These are phyloP conservation scores for Petrolisthes manimaculis DNA, from an alignment of 2,888 invertebrate genomes.

Conservation along the genomic window DNA sequence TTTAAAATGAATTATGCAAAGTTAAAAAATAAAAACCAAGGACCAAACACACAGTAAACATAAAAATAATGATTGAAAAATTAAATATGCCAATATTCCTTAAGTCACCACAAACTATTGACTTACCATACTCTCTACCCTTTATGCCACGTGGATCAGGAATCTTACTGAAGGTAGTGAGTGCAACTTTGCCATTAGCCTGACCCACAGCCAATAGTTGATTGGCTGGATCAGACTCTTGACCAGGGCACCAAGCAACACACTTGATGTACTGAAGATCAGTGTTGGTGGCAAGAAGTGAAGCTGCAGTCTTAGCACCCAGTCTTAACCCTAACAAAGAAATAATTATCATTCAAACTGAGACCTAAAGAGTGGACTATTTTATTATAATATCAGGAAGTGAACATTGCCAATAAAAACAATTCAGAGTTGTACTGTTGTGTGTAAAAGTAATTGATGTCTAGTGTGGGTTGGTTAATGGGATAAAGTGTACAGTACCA, in stretches of 20 bases:
- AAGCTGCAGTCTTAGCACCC: conserved; percentile 79
- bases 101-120: not conserved
- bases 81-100: too few relatives aligned
- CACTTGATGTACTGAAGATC: conserved; percentile 83
- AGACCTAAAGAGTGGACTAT: not conserved
- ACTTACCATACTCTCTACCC: conserved; percentile 79
- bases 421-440: not conserved
- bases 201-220: conserved; percentile 85
- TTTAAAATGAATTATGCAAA: too few relatives aligned
- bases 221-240: conserved; percentile 78
- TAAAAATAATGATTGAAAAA: too few relatives aligned
- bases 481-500: too few relatives aligned
- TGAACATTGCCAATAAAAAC: not conserved
- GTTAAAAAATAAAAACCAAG: too few relatives aligned
- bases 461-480: too few relatives aligned
- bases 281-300: conserved; percentile 80
- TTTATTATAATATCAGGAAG: not conserved
- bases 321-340: conserved; percentile 76
- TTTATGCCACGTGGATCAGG: conserved; percentile 49
- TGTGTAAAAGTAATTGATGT: too few relatives aligned
- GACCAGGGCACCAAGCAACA: conserved; percentile 85
- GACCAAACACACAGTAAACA: too few relatives aligned
- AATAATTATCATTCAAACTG: not conserved
- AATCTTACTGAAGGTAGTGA: conserved; percentile 77
- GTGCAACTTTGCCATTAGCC: conserved; percentile 86